Evolutionary conservation across 2,888 invertebrate species (phyloP), one percentile per base, ranked within the genome.

Genomic region (Podotricha telesiphe): DNA sequence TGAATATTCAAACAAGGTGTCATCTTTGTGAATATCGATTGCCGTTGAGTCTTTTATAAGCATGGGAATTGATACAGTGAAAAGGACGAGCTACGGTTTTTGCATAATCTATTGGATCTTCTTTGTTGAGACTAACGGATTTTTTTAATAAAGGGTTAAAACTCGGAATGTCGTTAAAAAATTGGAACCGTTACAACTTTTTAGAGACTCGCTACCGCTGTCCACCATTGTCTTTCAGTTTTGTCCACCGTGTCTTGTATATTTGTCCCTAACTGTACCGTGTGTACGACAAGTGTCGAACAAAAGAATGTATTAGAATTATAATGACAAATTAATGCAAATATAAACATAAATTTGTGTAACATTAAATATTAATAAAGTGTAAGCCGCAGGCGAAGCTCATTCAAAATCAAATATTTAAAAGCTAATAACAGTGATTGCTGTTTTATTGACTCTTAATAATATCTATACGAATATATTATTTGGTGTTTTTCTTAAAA

Each of bases 1-100:
- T 86, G 89, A 85, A 91, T 92, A 93, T 93, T 93, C 92, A 93
- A 93, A 92, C 91, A 93, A 92, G 93, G 91, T 93, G 92, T 92
- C 93, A 92, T 93, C 93, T 87, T 83, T 86, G 85, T 90, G 92
- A 91, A 92, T 93, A 93, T 93, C 93, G 93, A 93, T 93, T 89
- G 92, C 86, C 87, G 88, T 86, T 85, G 85, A 83, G 79, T 85
- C 85, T 83, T 86, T 89, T 87, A 86, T 86, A 83, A 82, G 84
- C 91, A 85, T 92, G 92, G 92, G 93, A 92, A 93, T 84, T 88
- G 89, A 88, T 91, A 88, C 85, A 82, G 77, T 89, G 86, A 88
- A 91, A 87, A 90, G 90, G 93, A 93, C 89, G 92, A 88, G 82
- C 84, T 75, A 79, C 79, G 81, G 84, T 84, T 90, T 91, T 91